These are phyloP conservation scores for Capricornis sumatraensis DNA, from an alignment of 2,113 vertebrate species.

Conservation along the genomic window DNA sequence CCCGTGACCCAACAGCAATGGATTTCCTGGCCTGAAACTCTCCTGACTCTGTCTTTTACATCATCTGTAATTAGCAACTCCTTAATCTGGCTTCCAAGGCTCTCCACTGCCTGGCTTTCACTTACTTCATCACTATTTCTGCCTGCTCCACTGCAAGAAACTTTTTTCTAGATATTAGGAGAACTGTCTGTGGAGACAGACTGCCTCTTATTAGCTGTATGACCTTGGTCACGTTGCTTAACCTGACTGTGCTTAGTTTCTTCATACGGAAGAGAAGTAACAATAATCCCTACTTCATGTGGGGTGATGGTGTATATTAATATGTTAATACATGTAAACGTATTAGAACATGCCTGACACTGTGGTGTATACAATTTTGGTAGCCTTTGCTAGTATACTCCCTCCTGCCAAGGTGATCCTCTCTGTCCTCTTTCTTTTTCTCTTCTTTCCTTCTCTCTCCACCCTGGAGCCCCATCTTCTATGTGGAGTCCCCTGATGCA, in stretches of 20 bases:
- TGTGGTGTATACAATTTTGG: not conserved
- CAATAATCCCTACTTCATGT: not conserved
- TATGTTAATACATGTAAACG: not conserved
- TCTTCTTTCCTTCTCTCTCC: not conserved
- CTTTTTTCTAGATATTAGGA: not conserved
- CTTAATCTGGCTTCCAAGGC: not conserved
- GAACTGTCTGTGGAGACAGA: not conserved
- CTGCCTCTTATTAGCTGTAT: not conserved
- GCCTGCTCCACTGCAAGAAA: not conserved
- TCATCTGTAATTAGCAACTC: not conserved
- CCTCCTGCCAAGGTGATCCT: not conserved
- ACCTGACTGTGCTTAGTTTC: not conserved
- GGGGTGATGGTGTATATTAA: not conserved
- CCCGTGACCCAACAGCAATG: not conserved
- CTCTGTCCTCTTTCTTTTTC: not conserved
- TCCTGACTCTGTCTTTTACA: not conserved
- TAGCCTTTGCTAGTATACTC: not conserved
- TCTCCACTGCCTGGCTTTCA: not conserved
- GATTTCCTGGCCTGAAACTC: not conserved
- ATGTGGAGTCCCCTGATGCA: not conserved
- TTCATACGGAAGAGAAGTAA: not conserved
- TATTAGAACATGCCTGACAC: not conserved
- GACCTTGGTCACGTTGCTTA: not conserved
- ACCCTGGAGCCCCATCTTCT: not conserved
- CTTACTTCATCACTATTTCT: not conserved